Percentiles rank a stretch among this genome's conserved stretches.
phyloP scores from a whole-genome alignment of 2,888 invertebrate species.

The Nymphalis c-album region DNA sequence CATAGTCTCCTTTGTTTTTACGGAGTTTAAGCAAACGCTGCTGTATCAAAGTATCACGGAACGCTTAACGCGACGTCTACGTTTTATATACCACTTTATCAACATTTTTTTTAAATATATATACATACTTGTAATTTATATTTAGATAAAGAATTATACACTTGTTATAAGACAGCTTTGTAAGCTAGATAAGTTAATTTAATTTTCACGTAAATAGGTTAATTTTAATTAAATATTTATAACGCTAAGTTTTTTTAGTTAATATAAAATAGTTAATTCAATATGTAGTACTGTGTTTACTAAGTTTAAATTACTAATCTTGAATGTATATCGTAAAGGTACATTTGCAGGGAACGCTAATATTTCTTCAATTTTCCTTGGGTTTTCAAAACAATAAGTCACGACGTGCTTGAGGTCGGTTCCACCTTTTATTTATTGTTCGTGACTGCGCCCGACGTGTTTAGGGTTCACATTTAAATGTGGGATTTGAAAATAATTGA shows the following conservation, averaged over 20 bases:
- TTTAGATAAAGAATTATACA: background rate
- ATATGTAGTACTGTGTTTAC: too few relatives aligned
- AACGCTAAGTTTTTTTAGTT: too few relatives aligned
- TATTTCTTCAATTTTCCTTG: slow-evolving; percentile 19
- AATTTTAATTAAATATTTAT: too few relatives aligned
- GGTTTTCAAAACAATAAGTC: slow-evolving; percentile 46
- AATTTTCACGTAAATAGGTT: too few relatives aligned
- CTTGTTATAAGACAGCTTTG: background rate
- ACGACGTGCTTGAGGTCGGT: slow-evolving; percentile 48
- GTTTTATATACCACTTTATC: slow-evolving; percentile 14
- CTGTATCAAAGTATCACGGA: slow-evolving; percentile 23
- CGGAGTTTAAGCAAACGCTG: slow-evolving; percentile 22
- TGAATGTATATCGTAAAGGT: too few relatives aligned
- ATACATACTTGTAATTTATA: background rate
- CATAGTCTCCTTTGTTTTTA: slow-evolving; percentile 45
- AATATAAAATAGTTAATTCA: too few relatives aligned
- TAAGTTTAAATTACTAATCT: too few relatives aligned
- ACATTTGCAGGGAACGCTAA: background rate
- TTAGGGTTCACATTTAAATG: slow-evolving; percentile 36
- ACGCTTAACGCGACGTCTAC: slow-evolving; percentile 11
- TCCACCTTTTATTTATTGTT: slow-evolving; percentile 59
- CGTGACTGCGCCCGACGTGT: slow-evolving; percentile 49
- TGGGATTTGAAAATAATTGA: slow-evolving; percentile 21
- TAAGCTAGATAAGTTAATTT: too few relatives aligned
- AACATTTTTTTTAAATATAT: background rate